Evolutionary conservation across 2,113 vertebrate species (phyloP), one percentile per base, ranked within the genome.

Genomic region (Nycticebus coucang): DNA sequence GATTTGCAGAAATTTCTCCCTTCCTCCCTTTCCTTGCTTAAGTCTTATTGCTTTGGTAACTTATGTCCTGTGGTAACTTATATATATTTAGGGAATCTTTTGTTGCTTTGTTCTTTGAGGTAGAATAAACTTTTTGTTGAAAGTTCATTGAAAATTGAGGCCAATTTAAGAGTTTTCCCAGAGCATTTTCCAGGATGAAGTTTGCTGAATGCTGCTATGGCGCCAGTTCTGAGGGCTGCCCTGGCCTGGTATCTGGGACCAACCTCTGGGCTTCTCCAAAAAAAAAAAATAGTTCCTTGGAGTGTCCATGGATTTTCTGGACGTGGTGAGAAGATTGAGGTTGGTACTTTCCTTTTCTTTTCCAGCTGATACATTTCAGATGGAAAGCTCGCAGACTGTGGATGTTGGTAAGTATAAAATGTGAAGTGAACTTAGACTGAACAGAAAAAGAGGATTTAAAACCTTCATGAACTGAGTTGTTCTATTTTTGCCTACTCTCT

Each of bases 81-180:
- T 35, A 17, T 0, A 66, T 1, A 8, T 87, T 84, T 88, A 33
- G 22, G 66, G 33, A 33, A 60, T 26, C 30, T 19, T 77, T 35
- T 18, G 33, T 9, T 88, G 12, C 8, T 62, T 81, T 88, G 62
- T 92, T 75, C 17, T 97, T 26, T 93, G 84, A 85, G 79, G 33
- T 93, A 10, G 66, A 64, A 19, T 69, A 88, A 74, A 85, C 21
- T 74, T 93, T 93, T 95, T 60, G n/a, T 13, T n/a, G 68, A 83
- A 93, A 69, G 9, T 50, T 74, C 45, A 88, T 35, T 86, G 33
- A 95, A 94, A 91, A 7, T 53, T 82, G 74, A 91, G 14, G 41
- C 30, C 53, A 89, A 50, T 5, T 4, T 57, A n/a, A 84, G 28
- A 33, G 35, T 71, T 83, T 95, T 26, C 41, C 35, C 57, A 45